Evolutionary conservation across 1,140 invertebrate species (phyloP), one percentile per base, ranked within the genome.

Genomic region (Trachymyrmex septentrionalis): DNA sequence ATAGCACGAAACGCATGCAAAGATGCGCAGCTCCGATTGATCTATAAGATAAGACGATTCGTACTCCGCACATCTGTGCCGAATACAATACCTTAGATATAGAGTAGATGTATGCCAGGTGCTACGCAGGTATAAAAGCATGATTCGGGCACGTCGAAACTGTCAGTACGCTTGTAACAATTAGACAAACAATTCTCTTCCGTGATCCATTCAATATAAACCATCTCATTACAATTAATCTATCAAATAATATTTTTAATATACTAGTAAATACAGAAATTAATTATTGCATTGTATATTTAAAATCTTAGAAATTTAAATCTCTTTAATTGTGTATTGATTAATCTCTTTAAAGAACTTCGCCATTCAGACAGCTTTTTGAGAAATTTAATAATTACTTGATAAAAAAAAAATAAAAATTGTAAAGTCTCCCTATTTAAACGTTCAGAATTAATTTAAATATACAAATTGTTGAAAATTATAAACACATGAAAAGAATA

Each of bases 11-110:
- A 88, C 82, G 24, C 76, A 38, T 86, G 84, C 76, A 59, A 82
- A 89, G 88, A 89, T 89, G 71, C 82, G 27, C 59, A 64, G 34
- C 21, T 34, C 12, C 16, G 88, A 89, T 89, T 77, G 75, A 89
- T 53, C 48, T 57, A 64, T 48, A 34, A 86, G 84, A 88, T 88
- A 86, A 78, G 57, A 87, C 55, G 81, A 86, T 64, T 55, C 85
- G 38, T 81, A 57, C 48, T 80, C 61, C 21, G 30, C 27, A 44
- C 50, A 38, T 19, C 30, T 81, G 30, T 69, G 73, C 30, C 55
- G 24, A 80, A 72, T 59, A 77, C 75, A 64, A 44, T 73, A 53
- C 19, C 9, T 64, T 24, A 61, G 50, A 27, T 67, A 50, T 85
- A 76, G 53, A 38, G 34, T 69, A 76, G 30, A 21, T 44, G 48